Evolutionary conservation across 2,888 invertebrate species (phyloP).

Genomic region (Acleris laterana): DNA sequence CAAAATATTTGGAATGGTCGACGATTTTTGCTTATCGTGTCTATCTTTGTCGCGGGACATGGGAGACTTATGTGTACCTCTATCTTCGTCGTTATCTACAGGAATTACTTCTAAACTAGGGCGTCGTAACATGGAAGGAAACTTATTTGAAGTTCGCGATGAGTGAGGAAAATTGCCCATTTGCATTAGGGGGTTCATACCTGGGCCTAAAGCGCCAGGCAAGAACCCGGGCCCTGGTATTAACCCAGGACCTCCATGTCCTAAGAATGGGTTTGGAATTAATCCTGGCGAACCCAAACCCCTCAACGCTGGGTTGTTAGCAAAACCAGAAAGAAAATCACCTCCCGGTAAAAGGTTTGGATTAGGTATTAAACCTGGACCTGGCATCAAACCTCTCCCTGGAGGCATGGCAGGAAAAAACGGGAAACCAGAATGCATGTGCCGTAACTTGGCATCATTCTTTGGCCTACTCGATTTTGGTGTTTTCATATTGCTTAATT

Average conservation of each 20-base stretch:
- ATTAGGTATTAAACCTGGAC: slow-evolving; percentile 75
- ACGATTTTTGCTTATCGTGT: slow-evolving; percentile 79
- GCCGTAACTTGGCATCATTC: slow-evolving; percentile 71
- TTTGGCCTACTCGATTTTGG: slow-evolving; percentile 72
- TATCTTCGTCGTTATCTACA: slow-evolving; percentile 78
- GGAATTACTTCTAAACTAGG: slow-evolving; percentile 84
- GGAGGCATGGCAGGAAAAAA: slow-evolving; percentile 76
- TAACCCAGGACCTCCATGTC: slow-evolving; percentile 84
- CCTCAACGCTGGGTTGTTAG: slow-evolving; percentile 77
- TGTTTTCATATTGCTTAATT: slow-evolving; percentile 62
- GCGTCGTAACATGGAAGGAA: slow-evolving; percentile 85
- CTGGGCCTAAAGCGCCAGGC: slow-evolving; percentile 61
- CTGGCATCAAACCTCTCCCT: slow-evolving; percentile 84
- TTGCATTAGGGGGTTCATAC: slow-evolving; percentile 81
- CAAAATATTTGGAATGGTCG: slow-evolving; percentile 78
- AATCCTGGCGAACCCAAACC: slow-evolving; percentile 70
- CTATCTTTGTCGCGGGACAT: slow-evolving; percentile 70
- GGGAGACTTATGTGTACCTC: slow-evolving; percentile 67
- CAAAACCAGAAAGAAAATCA: slow-evolving; percentile 71
- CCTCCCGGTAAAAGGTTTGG: slow-evolving; percentile 78
- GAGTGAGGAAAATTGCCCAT: slow-evolving; percentile 83
- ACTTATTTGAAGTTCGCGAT: slow-evolving; percentile 83
- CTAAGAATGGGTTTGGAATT: slow-evolving; percentile 79
- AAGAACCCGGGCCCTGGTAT: slow-evolving; percentile 84
- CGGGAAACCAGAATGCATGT: slow-evolving; percentile 74